phyloP scores from a whole-genome alignment of 1,140 invertebrate genomes.

The Macrobrachium nipponense region DNA sequence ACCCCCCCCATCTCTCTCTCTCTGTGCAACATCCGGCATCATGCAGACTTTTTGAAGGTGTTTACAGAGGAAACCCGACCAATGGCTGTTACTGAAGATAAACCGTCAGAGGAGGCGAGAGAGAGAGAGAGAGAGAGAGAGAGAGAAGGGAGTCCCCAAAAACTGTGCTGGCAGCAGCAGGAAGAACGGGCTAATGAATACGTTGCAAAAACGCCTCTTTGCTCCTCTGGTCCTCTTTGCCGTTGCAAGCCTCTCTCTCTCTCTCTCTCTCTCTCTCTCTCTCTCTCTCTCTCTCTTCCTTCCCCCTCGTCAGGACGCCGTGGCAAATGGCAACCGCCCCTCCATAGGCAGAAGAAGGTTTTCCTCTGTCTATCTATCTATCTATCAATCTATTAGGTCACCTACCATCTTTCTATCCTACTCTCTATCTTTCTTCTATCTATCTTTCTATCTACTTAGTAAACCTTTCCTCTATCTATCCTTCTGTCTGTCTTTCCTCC shows the following conservation, averaged over 20 bases:
- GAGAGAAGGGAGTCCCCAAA: background rate
- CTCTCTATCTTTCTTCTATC: too few species aligned
- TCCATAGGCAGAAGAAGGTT: too few species aligned
- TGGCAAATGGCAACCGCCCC: slow-evolving; percentile 25
- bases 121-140: background rate
- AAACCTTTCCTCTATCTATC: too few species aligned
- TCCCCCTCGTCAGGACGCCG: slow-evolving; percentile 13
- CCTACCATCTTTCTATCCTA: too few species aligned
- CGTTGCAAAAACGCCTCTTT: slow-evolving; percentile 20
- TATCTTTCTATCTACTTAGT: too few species aligned
- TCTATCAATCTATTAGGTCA: too few species aligned
- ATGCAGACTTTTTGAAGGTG: background rate
- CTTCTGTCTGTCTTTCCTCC: too few species aligned
- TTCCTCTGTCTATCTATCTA: too few species aligned
- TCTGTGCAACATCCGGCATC: slow-evolving; percentile 28
- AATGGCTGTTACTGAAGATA: slow-evolving; percentile 37
- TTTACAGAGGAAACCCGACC: slow-evolving; percentile 44
- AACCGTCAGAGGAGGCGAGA: slow-evolving; percentile 22
- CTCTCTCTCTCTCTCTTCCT: background rate
- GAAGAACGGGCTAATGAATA: slow-evolving; percentile 54
- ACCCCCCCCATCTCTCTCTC: too few species aligned
- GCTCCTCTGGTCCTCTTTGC: too few species aligned
- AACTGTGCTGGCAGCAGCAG: background rate
- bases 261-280: too few species aligned
- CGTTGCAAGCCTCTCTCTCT: too few species aligned